Conservation (phyloP, 2,888 invertebrate genomes). For the Baronia brevicornis region DNA sequence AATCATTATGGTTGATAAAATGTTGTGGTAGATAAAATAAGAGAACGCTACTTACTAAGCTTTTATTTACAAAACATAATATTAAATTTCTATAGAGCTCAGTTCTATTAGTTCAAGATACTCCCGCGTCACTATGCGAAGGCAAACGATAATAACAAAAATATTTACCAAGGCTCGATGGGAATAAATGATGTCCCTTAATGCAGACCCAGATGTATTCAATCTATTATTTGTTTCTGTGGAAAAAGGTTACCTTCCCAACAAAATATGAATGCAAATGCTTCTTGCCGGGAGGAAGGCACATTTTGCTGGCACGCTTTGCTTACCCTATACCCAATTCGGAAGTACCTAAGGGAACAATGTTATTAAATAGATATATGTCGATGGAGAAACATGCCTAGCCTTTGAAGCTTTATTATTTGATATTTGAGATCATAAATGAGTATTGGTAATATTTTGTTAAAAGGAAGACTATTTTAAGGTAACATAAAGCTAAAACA, state of each 20-base stretch:
- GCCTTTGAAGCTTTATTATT: conserved; percentile 3
- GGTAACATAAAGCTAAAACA: conserved; percentile 10
- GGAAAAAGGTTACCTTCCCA: conserved; percentile 48
- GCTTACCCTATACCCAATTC: conserved; percentile 42
- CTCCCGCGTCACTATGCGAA: conserved; percentile 33
- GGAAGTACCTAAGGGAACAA: conserved; percentile 53
- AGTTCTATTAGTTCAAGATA: conserved; percentile 12
- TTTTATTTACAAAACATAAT: too few relatives aligned
- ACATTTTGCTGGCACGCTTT: conserved; percentile 42
- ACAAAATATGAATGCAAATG: conserved; percentile 67
- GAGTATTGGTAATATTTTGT: conserved; percentile 4
- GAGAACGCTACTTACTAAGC: too few relatives aligned
- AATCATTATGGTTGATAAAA: too few relatives aligned
- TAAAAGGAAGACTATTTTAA: conserved; percentile 1
- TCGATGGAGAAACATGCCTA: conserved; percentile 6
- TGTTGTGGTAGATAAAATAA: too few relatives aligned
- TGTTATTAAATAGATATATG: conserved; percentile 59
- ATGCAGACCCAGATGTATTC: conserved; percentile 64
- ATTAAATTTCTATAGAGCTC: too few relatives aligned
- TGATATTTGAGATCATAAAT: conserved; percentile 8
- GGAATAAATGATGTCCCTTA: conserved; percentile 72
- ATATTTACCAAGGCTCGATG: conserved; percentile 66
- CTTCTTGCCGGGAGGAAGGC: conserved; percentile 33
- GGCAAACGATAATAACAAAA: conserved; percentile 64
- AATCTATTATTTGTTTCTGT: conserved; percentile 66